Evolutionary conservation across 2,888 invertebrate genomes (phyloP).

Genomic region (Calephelis perditalis): DNA sequence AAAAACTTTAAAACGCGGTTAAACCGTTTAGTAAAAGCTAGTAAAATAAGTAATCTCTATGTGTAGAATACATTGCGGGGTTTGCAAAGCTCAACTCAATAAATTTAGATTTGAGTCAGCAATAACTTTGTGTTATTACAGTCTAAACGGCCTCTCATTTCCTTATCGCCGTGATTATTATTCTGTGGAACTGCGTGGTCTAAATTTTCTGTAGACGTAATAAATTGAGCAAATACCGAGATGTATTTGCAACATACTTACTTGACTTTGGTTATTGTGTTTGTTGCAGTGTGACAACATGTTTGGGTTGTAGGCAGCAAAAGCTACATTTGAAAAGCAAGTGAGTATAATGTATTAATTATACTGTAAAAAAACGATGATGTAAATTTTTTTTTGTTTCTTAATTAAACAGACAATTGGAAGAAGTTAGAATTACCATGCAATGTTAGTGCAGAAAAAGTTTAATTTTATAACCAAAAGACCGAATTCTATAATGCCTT

Average conservation of each 20-base stretch:
- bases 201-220: conserved; percentile 12
- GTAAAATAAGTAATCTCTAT: not conserved
- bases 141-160: conserved; percentile 10
- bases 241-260: conserved; percentile 31
- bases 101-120: conserved; percentile 11
- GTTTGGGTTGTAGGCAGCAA: not conserved
- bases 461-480: too few species aligned
- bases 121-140: conserved; percentile 13
- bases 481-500: too few species aligned
- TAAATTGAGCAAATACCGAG: conserved; percentile 28
- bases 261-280: conserved; percentile 26
- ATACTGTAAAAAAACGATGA: too few species aligned
- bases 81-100: conserved; percentile 8
- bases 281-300: not conserved
- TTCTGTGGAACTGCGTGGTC: conserved; percentile 11
- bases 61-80: conserved; percentile 6
- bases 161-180: conserved; percentile 11
- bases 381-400: too few species aligned
- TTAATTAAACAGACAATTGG: too few species aligned
- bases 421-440: too few species aligned
- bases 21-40: too few species aligned
- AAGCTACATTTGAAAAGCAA: too few species aligned
- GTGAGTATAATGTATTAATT: too few species aligned
- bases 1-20: too few species aligned
- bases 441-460: too few species aligned